Base-by-base conservation (phyloP, 92 coral and sea anemone species). In the Plumapathes pennacea region DNA sequence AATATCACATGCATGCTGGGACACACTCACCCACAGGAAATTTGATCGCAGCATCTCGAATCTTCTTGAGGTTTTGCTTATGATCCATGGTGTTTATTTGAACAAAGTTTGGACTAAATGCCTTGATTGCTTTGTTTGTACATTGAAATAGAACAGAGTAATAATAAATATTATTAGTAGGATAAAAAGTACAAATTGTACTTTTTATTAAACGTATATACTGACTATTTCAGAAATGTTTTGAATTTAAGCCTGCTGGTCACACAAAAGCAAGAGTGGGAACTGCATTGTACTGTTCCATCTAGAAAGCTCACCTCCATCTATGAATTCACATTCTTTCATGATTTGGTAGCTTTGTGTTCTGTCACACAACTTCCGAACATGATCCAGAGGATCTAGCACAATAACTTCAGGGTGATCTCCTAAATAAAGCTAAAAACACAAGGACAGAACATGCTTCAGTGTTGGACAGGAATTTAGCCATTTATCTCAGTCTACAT, bases 321-420 rank as follows among this genome's bases (percentile, higher is more conserved):
- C 99, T 28, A 53, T 51, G 46, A 94, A 61, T 69, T 94, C 97
- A 65, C 99, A 94, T 50, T 89, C 87, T 42, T 90, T 94, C 99
- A 94, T 94, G 33, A 94, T 82, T 62, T 86, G 87, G 47, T 94
- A 94, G 69, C 96, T 88, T 27, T 69, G 80, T 1, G 90, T 78
- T 47, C 99, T 70, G 42, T 94, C 90, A 68, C 85, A 80, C 39
- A 94, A 74, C 50, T 88, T 89, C 26, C 86, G 84, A 4, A 94
- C 90, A 57, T 94, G 89, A 15, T 94, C 90, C 64, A 94, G 13
- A 17, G 99, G 99, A 40, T 94, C 99, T 23, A 94, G 82, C 5
- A 94, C 85, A 37, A 59, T 78, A 14, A 94, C 86, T 43, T 88
- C 90, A 13, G 99, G 99, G 23, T 94, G 92, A 30, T 78, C 76